phyloP scores from a whole-genome alignment of 1,140 invertebrate species.

The Maniola jurtina region DNA sequence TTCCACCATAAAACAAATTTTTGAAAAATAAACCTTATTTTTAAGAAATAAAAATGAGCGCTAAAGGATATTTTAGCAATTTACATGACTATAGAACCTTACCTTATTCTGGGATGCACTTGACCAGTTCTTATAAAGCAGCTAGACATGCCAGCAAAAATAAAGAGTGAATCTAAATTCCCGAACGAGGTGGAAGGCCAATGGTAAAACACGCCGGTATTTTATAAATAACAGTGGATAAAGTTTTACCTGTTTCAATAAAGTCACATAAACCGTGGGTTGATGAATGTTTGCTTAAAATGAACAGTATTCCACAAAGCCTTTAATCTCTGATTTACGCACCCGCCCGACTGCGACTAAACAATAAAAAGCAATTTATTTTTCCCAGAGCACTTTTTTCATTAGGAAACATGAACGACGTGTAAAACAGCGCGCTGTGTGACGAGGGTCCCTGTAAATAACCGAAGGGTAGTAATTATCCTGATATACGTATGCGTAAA shows the following conservation, averaged over 20 bases:
- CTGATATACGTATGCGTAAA: conserved; percentile 41
- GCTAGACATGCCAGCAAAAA: too few relatives aligned
- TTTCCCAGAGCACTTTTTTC: conserved; percentile 65
- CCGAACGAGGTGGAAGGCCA: too few relatives aligned
- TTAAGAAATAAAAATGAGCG: too few relatives aligned
- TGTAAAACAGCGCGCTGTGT: conserved; percentile 66
- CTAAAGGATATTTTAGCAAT: too few relatives aligned
- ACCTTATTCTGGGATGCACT: too few relatives aligned
- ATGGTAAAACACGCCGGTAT: background rate
- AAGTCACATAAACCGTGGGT: background rate
- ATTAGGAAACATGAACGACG: conserved; percentile 69
- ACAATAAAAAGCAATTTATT: conserved; percentile 60
- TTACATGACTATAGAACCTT: too few relatives aligned
- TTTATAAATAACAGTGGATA: background rate
- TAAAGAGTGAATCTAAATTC: too few relatives aligned
- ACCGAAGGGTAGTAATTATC: conserved; percentile 65
- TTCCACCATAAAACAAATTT: too few relatives aligned
- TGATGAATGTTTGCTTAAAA: conserved; percentile 17
- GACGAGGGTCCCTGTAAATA: conserved; percentile 70
- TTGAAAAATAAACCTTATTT: too few relatives aligned
- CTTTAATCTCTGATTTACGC: conserved; percentile 54
- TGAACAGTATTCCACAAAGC: conserved; percentile 25
- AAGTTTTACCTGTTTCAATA: conserved; percentile 1
- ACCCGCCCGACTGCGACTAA: conserved; percentile 47
- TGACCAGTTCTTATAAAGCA: too few relatives aligned